Percentiles rank a stretch among this genome's conserved stretches.
Conservation (phyloP, 2,113 vertebrate species). For the Pangasianodon hypophthalmus region DNA sequence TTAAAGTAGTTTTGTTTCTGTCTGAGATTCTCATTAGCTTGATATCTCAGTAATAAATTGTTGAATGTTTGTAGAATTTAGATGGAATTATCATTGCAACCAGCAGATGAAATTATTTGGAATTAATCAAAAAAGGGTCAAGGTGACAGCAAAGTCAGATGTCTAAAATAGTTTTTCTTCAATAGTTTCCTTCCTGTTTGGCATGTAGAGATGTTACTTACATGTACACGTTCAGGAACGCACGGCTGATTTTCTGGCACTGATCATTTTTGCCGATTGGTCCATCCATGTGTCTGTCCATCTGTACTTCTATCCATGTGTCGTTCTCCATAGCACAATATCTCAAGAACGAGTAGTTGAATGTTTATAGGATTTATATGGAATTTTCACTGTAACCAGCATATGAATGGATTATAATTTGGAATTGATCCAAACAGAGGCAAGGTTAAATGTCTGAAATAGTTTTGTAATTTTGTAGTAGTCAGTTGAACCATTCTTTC, state of each 20-base stretch:
- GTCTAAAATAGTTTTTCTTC: neutral
- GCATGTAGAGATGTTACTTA: neutral
- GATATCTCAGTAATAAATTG: too few relatives aligned
- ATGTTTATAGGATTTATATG: neutral
- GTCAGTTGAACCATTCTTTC: neutral
- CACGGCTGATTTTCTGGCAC: neutral
- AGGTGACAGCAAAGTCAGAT: neutral
- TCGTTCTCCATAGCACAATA: neutral
- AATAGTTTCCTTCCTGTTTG: neutral
- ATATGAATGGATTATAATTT: neutral
- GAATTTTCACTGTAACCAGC: neutral
- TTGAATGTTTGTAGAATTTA: neutral
- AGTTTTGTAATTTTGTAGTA: neutral
- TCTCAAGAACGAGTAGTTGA: neutral
- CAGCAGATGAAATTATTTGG: neutral
- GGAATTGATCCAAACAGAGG: neutral
- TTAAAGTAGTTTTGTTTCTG: too few relatives aligned
- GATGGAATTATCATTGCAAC: neutral
- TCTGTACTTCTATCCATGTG: neutral
- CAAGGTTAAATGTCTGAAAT: neutral
- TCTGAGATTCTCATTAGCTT: too few relatives aligned
- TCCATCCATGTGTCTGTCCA: neutral
- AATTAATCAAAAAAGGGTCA: neutral
- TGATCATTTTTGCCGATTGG: neutral
- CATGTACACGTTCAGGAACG: neutral